Evolutionary conservation across 2,888 invertebrate species (phyloP), one percentile per base, ranked within the genome.

Genomic region (Eledona agricola): DNA sequence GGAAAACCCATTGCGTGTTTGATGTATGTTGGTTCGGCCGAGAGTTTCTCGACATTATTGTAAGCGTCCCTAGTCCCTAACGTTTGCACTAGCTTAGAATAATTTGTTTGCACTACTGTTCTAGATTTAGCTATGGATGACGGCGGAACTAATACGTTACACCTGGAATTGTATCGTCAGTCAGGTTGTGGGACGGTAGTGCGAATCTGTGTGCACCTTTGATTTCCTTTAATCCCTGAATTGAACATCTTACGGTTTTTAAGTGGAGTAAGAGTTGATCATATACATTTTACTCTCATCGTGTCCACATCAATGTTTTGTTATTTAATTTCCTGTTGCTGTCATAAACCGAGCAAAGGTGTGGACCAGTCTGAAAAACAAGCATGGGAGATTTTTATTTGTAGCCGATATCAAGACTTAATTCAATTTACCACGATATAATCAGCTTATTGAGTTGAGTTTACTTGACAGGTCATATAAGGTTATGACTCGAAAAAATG

Each of bases 381-480:
- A 23, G 12, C 11, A 38, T 28, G 19, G 4, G 9, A 25, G 16
- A 46, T 31, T 12, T 6, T 35, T 32, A 38, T 34, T 16, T 20
- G 2, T 26, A 10, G 6, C 9, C 35, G 45, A 46, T 51, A 51
- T 45, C 25, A 38, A 12, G 43, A 10, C 12, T 38, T 67, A 65
- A 67, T 66, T 62, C 49, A 65, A 66, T 65, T 67, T 67, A 64
- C 63, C 62, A 64, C 62, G 63, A 60, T 50, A 62, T 60, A 66
- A 70, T 67, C 63, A 64, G 46, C 61, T 64, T 61, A 63, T 56
- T 58, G 55, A 67, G 62, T 60, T 65, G 61, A 63, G 65, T 67
- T 70, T 59, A 62, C 60, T 65, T 71, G 70, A 70, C 70, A 72
- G 73, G 69, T 72, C 72, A 71, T 70, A 66, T 70, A 70, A 72